Base-by-base conservation (phyloP, 2,888 invertebrate genomes). In the Troglohyphantes excavatus region DNA sequence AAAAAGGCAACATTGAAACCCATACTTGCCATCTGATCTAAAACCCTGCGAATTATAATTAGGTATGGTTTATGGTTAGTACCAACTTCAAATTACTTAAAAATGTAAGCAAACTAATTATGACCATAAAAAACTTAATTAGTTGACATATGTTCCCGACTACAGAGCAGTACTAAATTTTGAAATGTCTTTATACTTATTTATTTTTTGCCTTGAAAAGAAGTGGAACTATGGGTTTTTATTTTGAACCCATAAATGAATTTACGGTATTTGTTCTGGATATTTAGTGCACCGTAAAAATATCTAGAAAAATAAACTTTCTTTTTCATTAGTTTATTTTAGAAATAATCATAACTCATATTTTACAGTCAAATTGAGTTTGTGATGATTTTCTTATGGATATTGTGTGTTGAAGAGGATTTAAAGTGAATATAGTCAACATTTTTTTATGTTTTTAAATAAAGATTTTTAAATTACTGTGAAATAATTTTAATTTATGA, bases 231-330 rank as follows among this genome's bases (percentile, higher is more conserved):
- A 23, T 21, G 27, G 21, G 59, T 27, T 76, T 83, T 72, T 27
- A 27, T 73, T 39, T 61, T 13, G 70, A 21, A 29, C 17, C 21
- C 27, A 61, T 21, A 46, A 79, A 75, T 67, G 73, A 75, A 67
- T 75, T 67, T 75, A 84, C 65, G 65, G 43, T 84, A 67, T 75
- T 65, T 84, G 73, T 67, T 84, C 84, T 43, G 46, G 61, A 61
- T 73, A 83, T 72, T 72, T 72, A 73, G 23, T 63, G 46, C 19
- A 84, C 21, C 33, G 27, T 84, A 73, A 84, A 83, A 76, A 84
- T 75, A 11, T 13, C 23, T 3, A 19, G 19, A 43, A 61, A 27
- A 72, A 83, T 63, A 83, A 83, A 68, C 23, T 39, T 83, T 26
- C 67, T 19, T n/a, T n/a, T 39, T 39, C 13, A 7, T 39, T 39